phyloP scores from a whole-genome alignment of 2,113 vertebrate genomes.

The Caretta caretta region DNA sequence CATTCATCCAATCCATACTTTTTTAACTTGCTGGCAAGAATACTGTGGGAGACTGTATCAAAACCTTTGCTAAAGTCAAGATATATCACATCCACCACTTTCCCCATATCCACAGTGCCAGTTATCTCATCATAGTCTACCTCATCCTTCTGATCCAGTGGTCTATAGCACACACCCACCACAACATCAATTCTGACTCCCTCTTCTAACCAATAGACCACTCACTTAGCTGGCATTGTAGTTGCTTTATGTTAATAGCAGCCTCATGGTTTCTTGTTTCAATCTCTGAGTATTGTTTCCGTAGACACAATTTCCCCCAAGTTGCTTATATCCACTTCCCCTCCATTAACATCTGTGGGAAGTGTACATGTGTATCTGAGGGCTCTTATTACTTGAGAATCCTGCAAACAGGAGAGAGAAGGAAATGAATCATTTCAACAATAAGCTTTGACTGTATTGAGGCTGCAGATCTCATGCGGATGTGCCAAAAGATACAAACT shows the following conservation, averaged over 20 bases:
- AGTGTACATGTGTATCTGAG: not conserved
- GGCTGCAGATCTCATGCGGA: slow-evolving; percentile 31
- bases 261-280: fast-evolving
- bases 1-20: too few relatives aligned
- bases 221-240: not conserved
- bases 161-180: too few relatives aligned
- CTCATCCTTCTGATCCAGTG: too few relatives aligned
- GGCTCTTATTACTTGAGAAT: not conserved
- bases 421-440: slow-evolving; percentile 66
- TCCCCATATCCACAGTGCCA: too few relatives aligned
- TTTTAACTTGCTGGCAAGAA: too few relatives aligned
- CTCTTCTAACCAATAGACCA: not conserved
- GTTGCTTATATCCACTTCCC: slow-evolving; percentile 8
- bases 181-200: not conserved
- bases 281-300: slow-evolving; percentile 57
- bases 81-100: too few relatives aligned
- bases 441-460: not conserved
- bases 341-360: fast-evolving
- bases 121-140: too few relatives aligned
- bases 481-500: slow-evolving; percentile 7
- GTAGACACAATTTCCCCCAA: not conserved
- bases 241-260: not conserved
- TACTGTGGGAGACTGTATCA: too few relatives aligned
- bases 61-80: too few relatives aligned
- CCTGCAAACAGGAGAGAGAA: slow-evolving; percentile 41